These are phyloP conservation scores for Nymphalis io DNA, from an alignment of 1,140 invertebrate species.

Conservation along the genomic window DNA sequence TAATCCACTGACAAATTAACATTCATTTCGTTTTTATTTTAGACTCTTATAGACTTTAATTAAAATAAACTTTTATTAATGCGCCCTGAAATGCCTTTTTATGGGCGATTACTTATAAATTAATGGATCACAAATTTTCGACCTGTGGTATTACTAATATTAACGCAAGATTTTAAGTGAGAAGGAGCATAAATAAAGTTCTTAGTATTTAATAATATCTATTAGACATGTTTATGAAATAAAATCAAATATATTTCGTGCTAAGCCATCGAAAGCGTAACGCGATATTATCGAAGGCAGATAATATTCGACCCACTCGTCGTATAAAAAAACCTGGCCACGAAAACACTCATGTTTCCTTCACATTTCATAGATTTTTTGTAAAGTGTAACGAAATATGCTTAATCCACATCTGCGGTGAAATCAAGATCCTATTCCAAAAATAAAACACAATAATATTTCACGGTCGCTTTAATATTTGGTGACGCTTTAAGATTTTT, in stretches of 20 bases:
- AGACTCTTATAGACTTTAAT: slow-evolving; percentile 16
- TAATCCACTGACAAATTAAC: slow-evolving; percentile 21
- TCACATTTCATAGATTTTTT: slow-evolving; percentile 21
- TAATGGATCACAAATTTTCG: slow-evolving; percentile 24
- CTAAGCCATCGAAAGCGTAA: slow-evolving; percentile 39
- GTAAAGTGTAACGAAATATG: slow-evolving; percentile 20
- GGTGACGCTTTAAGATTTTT: background rate
- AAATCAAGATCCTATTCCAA: slow-evolving; percentile 15
- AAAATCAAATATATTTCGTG: slow-evolving; percentile 3
- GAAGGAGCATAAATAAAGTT: background rate
- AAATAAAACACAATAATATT: background rate
- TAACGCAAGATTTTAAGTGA: background rate
- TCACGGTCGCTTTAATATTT: too few relatives aligned
- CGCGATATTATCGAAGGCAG: slow-evolving; percentile 47
- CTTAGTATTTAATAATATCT: background rate
- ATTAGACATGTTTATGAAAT: background rate
- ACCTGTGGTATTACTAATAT: background rate
- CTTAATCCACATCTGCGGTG: slow-evolving; percentile 20
- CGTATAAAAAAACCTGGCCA: slow-evolving; percentile 48
- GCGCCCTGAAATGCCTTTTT: slow-evolving; percentile 16
- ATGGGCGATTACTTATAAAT: slow-evolving; percentile 22
- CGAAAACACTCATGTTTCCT: slow-evolving; percentile 39
- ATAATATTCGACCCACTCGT: slow-evolving; percentile 43
- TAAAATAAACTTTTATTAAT: slow-evolving; percentile 30
- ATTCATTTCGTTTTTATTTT: background rate